Percentiles rank a stretch among this genome's conserved stretches.
Evolutionary conservation across 2,888 invertebrate species (phyloP).

Genomic region (Diabrotica balteata): DNA sequence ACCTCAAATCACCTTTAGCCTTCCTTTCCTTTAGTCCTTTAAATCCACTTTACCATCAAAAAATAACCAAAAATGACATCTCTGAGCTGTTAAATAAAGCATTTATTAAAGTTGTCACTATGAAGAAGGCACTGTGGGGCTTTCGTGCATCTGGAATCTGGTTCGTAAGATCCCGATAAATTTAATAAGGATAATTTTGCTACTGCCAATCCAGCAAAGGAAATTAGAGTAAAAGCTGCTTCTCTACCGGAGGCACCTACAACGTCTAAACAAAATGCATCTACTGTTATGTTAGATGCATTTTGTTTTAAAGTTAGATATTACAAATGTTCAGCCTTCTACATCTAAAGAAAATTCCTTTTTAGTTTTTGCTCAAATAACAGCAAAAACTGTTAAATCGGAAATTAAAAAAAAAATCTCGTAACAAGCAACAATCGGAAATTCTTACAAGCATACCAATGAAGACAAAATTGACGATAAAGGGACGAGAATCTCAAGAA

Average conservation of each 20-base stretch:
- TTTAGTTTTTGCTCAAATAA: too few relatives aligned
- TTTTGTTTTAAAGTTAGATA: too few relatives aligned
- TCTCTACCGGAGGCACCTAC: not conserved
- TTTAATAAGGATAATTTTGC: slow-evolving; percentile 37
- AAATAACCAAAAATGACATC: slow-evolving; percentile 34
- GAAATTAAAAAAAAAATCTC: too few relatives aligned
- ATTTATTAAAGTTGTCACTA: slow-evolving; percentile 37
- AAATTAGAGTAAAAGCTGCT: not conserved
- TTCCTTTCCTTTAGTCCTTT: slow-evolving; percentile 19
- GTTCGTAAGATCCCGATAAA: slow-evolving; percentile 30
- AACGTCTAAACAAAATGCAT: too few relatives aligned
- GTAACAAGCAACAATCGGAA: too few relatives aligned
- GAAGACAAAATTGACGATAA: too few relatives aligned
- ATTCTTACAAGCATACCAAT: too few relatives aligned
- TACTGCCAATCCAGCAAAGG: slow-evolving; percentile 22
- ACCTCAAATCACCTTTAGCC: slow-evolving; percentile 21
- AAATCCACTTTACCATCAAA: slow-evolving; percentile 31
- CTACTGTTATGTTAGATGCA: too few relatives aligned
- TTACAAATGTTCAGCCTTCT: too few relatives aligned
- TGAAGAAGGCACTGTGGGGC: slow-evolving; percentile 35
- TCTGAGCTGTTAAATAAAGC: slow-evolving; percentile 37
- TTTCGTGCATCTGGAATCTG: slow-evolving; percentile 26
- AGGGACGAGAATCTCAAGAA: too few relatives aligned
- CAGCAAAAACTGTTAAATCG: too few relatives aligned
- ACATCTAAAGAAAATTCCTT: too few relatives aligned